Percentiles rank a stretch among this genome's conserved stretches.
These are phyloP conservation scores for Trissolcus japonicus DNA, from an alignment of 2,888 invertebrate species.

Conservation along the genomic window DNA sequence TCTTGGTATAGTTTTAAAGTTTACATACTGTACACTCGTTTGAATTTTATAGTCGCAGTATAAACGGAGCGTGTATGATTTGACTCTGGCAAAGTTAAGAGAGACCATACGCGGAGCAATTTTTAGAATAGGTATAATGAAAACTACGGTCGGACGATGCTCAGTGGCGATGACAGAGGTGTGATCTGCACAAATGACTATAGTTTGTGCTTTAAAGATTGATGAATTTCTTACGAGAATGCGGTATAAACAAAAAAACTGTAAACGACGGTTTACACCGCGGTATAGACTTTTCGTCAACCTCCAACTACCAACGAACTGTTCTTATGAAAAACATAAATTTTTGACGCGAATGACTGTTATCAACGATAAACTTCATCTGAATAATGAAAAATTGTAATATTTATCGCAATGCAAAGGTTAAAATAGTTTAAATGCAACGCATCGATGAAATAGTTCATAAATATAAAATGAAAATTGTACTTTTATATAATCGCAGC, in stretches of 20 bases:
- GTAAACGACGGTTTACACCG: constrained; percentile 16
- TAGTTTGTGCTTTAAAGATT: constrained; percentile 11
- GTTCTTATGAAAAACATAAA: too few species aligned
- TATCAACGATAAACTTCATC: too few species aligned
- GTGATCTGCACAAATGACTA: neutral
- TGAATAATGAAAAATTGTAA: too few species aligned
- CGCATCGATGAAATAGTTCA: too few species aligned
- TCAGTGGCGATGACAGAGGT: too few species aligned
- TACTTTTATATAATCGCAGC: too few species aligned
- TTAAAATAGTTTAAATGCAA: too few species aligned
- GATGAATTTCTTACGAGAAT: constrained; percentile 26
- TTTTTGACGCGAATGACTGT: too few species aligned
- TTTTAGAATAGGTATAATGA: neutral
- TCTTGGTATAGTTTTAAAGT: constrained; percentile 39
- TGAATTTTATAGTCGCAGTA: constrained; percentile 32
- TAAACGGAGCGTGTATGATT: constrained; percentile 22
- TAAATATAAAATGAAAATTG: too few species aligned
- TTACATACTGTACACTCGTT: constrained; percentile 28
- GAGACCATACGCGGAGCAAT: constrained; percentile 16
- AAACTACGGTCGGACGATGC: too few species aligned
- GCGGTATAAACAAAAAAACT: constrained; percentile 17
- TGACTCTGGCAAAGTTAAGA: too few species aligned
- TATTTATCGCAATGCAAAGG: too few species aligned
- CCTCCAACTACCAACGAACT: neutral
- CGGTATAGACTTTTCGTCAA: constrained; percentile 25